Evolutionary conservation across 2,888 invertebrate species (phyloP), one percentile per base, ranked within the genome.

Genomic region (Diplolepis rosae): DNA sequence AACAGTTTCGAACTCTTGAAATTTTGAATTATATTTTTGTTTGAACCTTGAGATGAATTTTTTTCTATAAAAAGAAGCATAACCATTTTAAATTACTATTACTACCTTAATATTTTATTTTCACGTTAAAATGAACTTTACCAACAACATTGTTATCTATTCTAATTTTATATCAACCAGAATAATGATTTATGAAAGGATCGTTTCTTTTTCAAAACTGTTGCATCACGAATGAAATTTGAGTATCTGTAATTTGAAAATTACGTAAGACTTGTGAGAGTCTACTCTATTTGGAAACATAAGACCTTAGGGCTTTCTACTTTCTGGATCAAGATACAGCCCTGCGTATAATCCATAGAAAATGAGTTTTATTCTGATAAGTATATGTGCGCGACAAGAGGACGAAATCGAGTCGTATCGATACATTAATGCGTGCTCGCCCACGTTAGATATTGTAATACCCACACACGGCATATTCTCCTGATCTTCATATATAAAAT

Each of bases 11-110:
- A n/a, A n/a, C n/a, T n/a, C n/a, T n/a, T n/a, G n/a, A n/a, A n/a
- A n/a, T n/a, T n/a, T n/a, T n/a, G n/a, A n/a, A n/a, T n/a, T n/a
- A n/a, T n/a, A n/a, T n/a, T n/a, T n/a, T n/a, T n/a, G n/a, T n/a
- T n/a, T n/a, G n/a, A n/a, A n/a, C n/a, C n/a, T n/a, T n/a, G n/a
- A n/a, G n/a, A n/a, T n/a, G n/a, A n/a, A n/a, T n/a, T n/a, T n/a
- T n/a, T n/a, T n/a, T n/a, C 52, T 28, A 52, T 28, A 28, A 28
- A 28, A 6, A 52, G 27, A 28, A 52, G 52, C 52, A 52, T 52
- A 52, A 28, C 28, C 52, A 28, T 30, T 6, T 30, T 30, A 30
- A 7, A 30, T 30, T 30, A 30, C n/a, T n/a, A n/a, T n/a, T n/a
- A 39, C 4, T 30, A 30, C 0, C 7, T 30, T 42, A 42, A 42